phyloP scores from a whole-genome alignment of 2,888 invertebrate genomes.

The Caenorhabditis virilis region DNA sequence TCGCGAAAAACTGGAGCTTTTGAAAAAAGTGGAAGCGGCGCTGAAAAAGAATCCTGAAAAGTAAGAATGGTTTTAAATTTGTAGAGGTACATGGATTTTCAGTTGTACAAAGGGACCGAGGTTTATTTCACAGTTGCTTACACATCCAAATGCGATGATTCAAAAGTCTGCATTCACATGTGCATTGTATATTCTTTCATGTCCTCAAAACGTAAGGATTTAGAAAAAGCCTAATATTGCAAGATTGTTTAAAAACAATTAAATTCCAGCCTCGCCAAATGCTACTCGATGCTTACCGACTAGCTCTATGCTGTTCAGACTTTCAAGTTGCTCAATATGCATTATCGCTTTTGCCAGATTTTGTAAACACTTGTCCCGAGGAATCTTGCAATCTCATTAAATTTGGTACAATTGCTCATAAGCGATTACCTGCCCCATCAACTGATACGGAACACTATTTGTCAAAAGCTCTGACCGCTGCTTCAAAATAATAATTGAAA shows the following conservation, averaged over 20 bases:
- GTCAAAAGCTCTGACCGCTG: constrained; percentile 13
- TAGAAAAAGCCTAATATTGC: background rate
- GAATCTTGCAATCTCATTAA: constrained; percentile 23
- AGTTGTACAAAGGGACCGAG: constrained; percentile 18
- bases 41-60: constrained; percentile 2
- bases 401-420: constrained; percentile 17
- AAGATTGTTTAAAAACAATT: background rate
- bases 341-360: constrained; percentile 15
- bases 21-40: constrained; percentile 13
- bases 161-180: constrained; percentile 19
- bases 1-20: constrained; percentile 16
- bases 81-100: background rate
- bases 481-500: constrained; percentile 9
- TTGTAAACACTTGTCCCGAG: constrained; percentile 26
- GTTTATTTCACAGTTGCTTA: constrained; percentile 10
- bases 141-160: constrained; percentile 7
- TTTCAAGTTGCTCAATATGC: constrained; percentile 19
- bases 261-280: constrained; percentile 17
- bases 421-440: constrained; percentile 9
- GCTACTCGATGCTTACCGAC: constrained; percentile 24
- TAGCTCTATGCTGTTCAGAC: constrained; percentile 19
- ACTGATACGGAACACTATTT: constrained; percentile 19
- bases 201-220: constrained; percentile 16
- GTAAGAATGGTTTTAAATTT: background rate
- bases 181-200: constrained; percentile 8